phyloP scores from a whole-genome alignment of 2,113 vertebrate species.

The Elgaria multicarinata region DNA sequence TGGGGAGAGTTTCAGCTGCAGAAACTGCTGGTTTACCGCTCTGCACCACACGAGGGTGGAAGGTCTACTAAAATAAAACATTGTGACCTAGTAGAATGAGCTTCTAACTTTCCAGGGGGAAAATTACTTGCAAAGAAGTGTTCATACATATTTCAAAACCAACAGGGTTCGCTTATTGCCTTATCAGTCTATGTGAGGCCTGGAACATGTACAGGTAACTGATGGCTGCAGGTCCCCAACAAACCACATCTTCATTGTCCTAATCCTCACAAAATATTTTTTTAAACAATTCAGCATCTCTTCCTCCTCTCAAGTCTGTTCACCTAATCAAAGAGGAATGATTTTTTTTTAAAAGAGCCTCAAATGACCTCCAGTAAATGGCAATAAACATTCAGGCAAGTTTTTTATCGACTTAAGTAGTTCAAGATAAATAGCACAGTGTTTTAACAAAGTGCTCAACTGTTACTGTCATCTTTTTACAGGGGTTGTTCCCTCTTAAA shows the following conservation, averaged over 20 bases:
- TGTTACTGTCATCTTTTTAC: slow-evolving; percentile 66
- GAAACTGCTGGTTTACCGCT: no score
- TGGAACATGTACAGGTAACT: not conserved
- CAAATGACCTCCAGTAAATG: slow-evolving; percentile 70
- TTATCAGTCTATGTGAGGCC: no score
- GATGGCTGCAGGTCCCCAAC: slow-evolving; percentile 27
- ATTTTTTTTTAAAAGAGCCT: slow-evolving; percentile 60
- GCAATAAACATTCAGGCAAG: slow-evolving; percentile 66
- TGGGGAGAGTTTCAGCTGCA: no score
- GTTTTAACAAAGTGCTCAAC: slow-evolving; percentile 67
- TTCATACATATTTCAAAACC: not conserved
- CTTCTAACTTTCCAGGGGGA: not conserved
- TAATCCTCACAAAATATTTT: slow-evolving; percentile 34
- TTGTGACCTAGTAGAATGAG: not conserved
- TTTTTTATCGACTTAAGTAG: slow-evolving; percentile 59
- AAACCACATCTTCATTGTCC: slow-evolving; percentile 45
- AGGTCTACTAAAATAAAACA: not conserved
- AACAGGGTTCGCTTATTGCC: not conserved
- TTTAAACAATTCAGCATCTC: slow-evolving; percentile 61
- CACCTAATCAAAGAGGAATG: slow-evolving; percentile 69
- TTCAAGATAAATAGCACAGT: slow-evolving; percentile 67
- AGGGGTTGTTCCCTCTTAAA: slow-evolving; percentile 57
- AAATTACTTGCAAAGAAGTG: not conserved
- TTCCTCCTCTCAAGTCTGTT: slow-evolving; percentile 55
- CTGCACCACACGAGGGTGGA: no score